phyloP scores from a whole-genome alignment of 2,888 invertebrate genomes.

The Calephelis perditalis region DNA sequence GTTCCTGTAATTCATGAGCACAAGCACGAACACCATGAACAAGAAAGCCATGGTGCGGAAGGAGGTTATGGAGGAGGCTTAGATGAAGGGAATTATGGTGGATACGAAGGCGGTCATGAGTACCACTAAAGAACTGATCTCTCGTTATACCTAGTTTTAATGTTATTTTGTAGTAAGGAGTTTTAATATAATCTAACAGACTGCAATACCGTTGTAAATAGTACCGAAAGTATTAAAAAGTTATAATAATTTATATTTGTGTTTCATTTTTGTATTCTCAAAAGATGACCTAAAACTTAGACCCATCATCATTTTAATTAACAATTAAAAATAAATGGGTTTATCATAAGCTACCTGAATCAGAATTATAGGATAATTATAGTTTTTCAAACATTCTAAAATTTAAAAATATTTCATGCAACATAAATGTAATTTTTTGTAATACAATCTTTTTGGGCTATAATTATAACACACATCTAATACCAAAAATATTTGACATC shows the following conservation, averaged over 20 bases:
- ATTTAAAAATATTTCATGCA: too few relatives aligned
- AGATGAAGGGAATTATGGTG: conserved; percentile 31
- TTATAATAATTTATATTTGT: conserved; percentile 43
- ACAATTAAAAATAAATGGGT: too few relatives aligned
- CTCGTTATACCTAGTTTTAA: conserved; percentile 65
- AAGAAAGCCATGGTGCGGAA: conserved; percentile 28
- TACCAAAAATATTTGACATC: too few relatives aligned
- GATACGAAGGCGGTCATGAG: conserved; percentile 45
- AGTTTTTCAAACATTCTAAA: too few relatives aligned
- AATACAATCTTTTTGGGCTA: too few relatives aligned
- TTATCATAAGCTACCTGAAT: too few relatives aligned
- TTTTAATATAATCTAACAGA: conserved; percentile 47
- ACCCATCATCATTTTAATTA: not conserved
- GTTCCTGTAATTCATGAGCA: conserved; percentile 80
- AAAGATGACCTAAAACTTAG: not conserved
- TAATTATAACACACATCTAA: too few relatives aligned
- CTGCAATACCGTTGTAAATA: conserved; percentile 59
- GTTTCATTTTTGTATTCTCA: conserved; percentile 25
- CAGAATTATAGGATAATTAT: too few relatives aligned
- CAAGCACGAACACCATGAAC: conserved; percentile 40
- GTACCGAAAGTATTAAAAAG: conserved; percentile 71
- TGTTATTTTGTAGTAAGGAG: conserved; percentile 69
- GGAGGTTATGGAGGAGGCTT: conserved; percentile 33
- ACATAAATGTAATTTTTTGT: too few relatives aligned
- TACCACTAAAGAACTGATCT: conserved; percentile 74